Base-by-base conservation (phyloP, 2,113 vertebrate species). In the Cyphotilapia sp. region DNA sequence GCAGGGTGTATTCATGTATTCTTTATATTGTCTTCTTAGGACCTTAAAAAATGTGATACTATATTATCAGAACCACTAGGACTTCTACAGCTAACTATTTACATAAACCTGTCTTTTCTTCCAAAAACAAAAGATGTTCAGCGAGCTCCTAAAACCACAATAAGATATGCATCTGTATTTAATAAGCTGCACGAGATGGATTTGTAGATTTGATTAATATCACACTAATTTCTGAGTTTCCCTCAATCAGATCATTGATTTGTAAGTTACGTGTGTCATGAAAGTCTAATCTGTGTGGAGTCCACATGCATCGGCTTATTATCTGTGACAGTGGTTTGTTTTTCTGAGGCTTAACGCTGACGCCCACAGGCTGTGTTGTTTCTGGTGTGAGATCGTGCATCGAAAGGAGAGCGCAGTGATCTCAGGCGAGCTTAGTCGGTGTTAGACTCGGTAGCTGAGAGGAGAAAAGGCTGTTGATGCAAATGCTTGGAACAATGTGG, bases 381-480 rank as follows among this genome's bases (percentile, higher is more conserved):
- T n/a, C 27, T 51, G 74, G 16, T 49, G 10, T n/a, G 45, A 51
- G 27, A 49, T 31, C 16, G 27, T 78, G 74, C 74, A 78, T 29
- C 27, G 29, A 31, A 76, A 51, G 74, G 74, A n/a, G 45, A 78
- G 74, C 7, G 3, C 45, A 3, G 45, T 6, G 45, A 78, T 49
- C 71, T 78, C 71, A 49, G 71, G 29, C 71, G 16, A 78, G 74
- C 45, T 78, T 78, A 78, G 74, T 2, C 3, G 27, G 45, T 8
- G 74, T 78, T 78, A 31, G 16, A 78, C 74, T 78, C 10, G 2
- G 74, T 78, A 51, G 27, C 74, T 78, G 74, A 51, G 45, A 78
- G 74, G 42, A 49, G 74, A 16, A 63, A 63, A 47, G 14, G 40
- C 40, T 82, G 87, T 91, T 66, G 51, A 86, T 86, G 87, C 90